Evolutionary conservation across 2,888 invertebrate genomes (phyloP), one percentile per base, ranked within the genome.

Genomic region (Synanthedon vespiformis): DNA sequence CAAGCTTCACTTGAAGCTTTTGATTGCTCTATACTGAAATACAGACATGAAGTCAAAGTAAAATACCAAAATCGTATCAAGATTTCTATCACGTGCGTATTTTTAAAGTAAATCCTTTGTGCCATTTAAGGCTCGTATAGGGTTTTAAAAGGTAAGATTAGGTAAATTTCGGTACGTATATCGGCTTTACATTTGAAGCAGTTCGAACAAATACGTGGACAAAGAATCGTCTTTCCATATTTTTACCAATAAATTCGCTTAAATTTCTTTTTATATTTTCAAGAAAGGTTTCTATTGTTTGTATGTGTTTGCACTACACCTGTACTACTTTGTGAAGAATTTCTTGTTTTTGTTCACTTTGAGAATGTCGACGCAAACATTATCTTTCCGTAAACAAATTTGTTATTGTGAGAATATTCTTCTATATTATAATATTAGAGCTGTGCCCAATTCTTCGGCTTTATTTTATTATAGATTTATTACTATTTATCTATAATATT

Each of bases 11-110:
- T 57, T 58, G 53, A 50, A 58, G 61, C 57, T 61, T 62, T 67
- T 72, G 72, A 74, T 77, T 77, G 69, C 67, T 64, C 63, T 61
- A 61, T 65, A 61, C 60, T 64, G 60, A 65, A 67, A 67, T 61
- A 65, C 61, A 14, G 16, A 16, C 8, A 18, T 11, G 11, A 48
- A 18, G 48, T 16, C 44, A 12, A 44, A 44, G 34, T 34, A 10
- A 34, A 34, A 34, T 34, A 14, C 44, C 11, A 44, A 44, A 8
- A 6, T n/a, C 11, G 12, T 44, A 44, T n/a, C 44, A 34, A 34
- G 34, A 10, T 34, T 34, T 34, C 34, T 34, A 34, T 34, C 34
- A 48, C 14, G 13, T 48, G 6, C 22, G 12, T 11, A 12, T 13
- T 44, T 44, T 14, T 3, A 6, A 44, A 13, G 22, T 44, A 44